A percentile compares a stretch with the other conserved stretches of the same genome.
These are phyloP conservation scores for Drosophila villosipedis DNA, from an alignment of 2,888 invertebrate genomes.

Conservation along the genomic window DNA sequence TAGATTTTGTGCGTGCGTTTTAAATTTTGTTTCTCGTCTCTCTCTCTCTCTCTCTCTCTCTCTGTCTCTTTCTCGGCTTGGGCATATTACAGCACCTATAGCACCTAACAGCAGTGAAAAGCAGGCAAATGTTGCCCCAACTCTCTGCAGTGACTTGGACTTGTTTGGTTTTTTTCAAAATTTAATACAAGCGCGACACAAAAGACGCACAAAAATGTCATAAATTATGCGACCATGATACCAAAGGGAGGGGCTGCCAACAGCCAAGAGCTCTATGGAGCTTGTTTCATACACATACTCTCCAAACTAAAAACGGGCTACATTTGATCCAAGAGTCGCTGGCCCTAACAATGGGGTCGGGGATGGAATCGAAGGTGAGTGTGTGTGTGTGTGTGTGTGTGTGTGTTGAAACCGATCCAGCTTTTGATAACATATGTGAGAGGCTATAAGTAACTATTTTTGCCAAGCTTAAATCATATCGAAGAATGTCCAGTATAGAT, in stretches of 20 bases:
- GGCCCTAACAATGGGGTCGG: slow-evolving; percentile 24
- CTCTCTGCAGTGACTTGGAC: slow-evolving; percentile 48
- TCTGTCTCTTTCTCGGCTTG: slow-evolving; percentile 12
- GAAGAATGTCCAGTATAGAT: background rate
- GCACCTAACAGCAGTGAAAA: slow-evolving; percentile 57
- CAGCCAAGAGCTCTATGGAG: slow-evolving; percentile 62
- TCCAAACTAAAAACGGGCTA: slow-evolving; percentile 30
- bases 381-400: slow-evolving; percentile 4
- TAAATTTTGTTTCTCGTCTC: slow-evolving; percentile 66
- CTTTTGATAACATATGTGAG: background rate
- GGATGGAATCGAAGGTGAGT: slow-evolving; percentile 6
- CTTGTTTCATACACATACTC: slow-evolving; percentile 33
- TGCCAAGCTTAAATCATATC: background rate
- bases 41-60: slow-evolving; percentile 12
- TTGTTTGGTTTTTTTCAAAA: slow-evolving; percentile 59
- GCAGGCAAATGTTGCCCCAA: slow-evolving; percentile 66
- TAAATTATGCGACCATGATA: slow-evolving; percentile 80
- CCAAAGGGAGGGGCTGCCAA: slow-evolving; percentile 66
- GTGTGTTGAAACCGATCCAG: slow-evolving; percentile 14
- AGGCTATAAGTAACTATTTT: background rate
- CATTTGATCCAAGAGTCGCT: slow-evolving; percentile 52
- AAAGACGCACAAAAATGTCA: slow-evolving; percentile 83
- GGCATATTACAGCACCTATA: slow-evolving; percentile 51
- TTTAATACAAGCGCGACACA: slow-evolving; percentile 82
- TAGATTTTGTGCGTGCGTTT: slow-evolving; percentile 75